Base-by-base conservation (phyloP, 2,888 invertebrate species). In the Tenthredo amoena region DNA sequence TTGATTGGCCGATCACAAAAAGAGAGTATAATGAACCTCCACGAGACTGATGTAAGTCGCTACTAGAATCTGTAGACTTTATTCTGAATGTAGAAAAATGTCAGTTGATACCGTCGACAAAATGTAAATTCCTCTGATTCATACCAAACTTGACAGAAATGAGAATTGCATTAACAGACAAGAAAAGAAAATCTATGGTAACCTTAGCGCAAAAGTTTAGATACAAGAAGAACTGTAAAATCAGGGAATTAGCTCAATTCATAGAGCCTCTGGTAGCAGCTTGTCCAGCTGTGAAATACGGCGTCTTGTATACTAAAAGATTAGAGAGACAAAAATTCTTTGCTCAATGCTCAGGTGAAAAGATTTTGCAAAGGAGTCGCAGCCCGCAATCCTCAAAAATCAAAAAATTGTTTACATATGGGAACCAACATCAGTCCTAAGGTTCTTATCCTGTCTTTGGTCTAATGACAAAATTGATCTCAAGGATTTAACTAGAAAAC, bases 381-480 rank as follows among this genome's bases (percentile, higher is more conserved):
- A 26, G 40, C 58, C 1, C 1, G 71, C 18, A 87, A 84, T 55
- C 87, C 87, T 1, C 84, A 84, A 34, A 72, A 47, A 71, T 87
- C 88, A 6, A 88, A 85, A 82, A 89, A 91, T n/a, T 85, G 86
- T 90, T 50, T 40, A 34, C 10, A 90, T 86, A 0, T 92, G 91
- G 91, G 88, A 92, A 74, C 89, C 90, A 10, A 12, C 58, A 26
- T 15, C 43, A 37, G 82, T 83, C 0, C 82, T 87, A 21, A 40
- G 47, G 4, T 84, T 43, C 3, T 2, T 85, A 26, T 47, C 84
- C 12, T 68, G 55, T 15, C 43, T 85, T 1, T 65, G 68, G 65
- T 77, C 84, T 6, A 47, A 71, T 9, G 84, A 86, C 5, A 83
- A 43, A 37, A 65, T 86, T 10, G 40, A 72, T 26, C 40, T 89